Evolutionary conservation across 64 coral and sea anemone species (phyloP), one percentile per base, ranked within the genome.

Genomic region (Pachyseris speciosa): DNA sequence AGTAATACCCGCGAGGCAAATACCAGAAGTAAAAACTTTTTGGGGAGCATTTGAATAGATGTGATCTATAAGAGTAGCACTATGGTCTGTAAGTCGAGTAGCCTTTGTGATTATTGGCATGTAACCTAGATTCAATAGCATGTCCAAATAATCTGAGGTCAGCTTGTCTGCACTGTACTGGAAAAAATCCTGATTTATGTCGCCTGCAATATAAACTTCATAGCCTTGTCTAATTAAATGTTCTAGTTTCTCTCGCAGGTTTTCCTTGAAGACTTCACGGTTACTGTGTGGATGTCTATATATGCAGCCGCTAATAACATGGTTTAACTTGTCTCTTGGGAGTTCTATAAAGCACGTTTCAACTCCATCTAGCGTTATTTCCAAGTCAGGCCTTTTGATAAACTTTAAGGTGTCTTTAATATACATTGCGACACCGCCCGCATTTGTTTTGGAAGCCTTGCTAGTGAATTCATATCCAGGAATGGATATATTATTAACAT

Each of bases 31-130:
- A 29, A 84, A 36, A n/a, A 92, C 40, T 33, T 90, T 92, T 72
- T 92, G 20, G 24, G 89, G 78, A n/a, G 41, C 37, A n/a, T 84
- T 92, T 42, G 47, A 84, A 31, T 61, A 84, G 12, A 63, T 84
- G 73, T 75, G 79, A 28, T 84, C 78, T 74, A 84, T 74, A 29
- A 92, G 66, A 51, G 88, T 83, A 17, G 78, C 30, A 36, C 39
- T 84, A 25, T 92, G 75, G 48, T 92, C 77, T 69, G 64, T 83
- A 67, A 73, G 61, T 84, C 89, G 53, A 26, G 48, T 92, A 12
- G 89, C 78, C 53, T 92, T 92, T 19, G 88, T 90, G 55, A 90
- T 81, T 33, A 90, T 47, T 75, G 75, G 75, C 75, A 81, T 67
- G 65, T 77, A 64, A 61, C 87, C 72, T 44, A 90, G 50, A 69